These are phyloP conservation scores for Muntiacus muntjak DNA, from an alignment of 2,113 vertebrate species.

Conservation along the genomic window DNA sequence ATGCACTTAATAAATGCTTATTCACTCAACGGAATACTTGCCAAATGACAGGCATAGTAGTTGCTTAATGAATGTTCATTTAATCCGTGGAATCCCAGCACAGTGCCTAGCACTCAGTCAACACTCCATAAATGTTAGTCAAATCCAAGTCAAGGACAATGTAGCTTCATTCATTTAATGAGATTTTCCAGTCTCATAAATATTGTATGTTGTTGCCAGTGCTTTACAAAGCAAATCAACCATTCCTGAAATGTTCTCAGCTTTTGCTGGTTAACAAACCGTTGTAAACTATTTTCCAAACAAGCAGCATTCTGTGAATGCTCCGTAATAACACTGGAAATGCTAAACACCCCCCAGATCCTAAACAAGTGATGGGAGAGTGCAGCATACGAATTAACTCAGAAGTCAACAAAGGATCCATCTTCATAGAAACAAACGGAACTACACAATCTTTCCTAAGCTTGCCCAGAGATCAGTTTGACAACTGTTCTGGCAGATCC, in stretches of 20 bases:
- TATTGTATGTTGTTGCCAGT: constrained; percentile 24
- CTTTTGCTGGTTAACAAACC: constrained; percentile 54
- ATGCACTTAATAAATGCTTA: neutral
- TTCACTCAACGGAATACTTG: constrained; percentile 11
- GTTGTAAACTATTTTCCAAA: constrained; percentile 48
- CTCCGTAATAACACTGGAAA: neutral
- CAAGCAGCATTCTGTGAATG: constrained; percentile 12
- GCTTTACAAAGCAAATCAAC: constrained; percentile 52
- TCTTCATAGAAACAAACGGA: neutral
- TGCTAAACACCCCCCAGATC: neutral
- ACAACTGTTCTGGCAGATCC: neutral
- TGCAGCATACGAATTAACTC: neutral
- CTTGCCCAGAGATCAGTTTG: neutral
- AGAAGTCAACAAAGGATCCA: neutral
- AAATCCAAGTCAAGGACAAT: constrained; percentile 41
- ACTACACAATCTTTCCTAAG: neutral
- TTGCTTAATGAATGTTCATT: constrained; percentile 50
- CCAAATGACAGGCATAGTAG: neutral
- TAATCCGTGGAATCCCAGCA: neutral
- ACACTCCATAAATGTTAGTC: constrained; percentile 44
- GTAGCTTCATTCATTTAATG: constrained; percentile 49
- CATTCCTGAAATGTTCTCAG: constrained; percentile 44
- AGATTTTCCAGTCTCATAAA: constrained; percentile 66
- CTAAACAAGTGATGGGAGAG: neutral
- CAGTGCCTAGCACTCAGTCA: constrained; percentile 22